These are phyloP conservation scores for Dorcus hopei DNA, from an alignment of 2,888 invertebrate genomes.

Conservation along the genomic window DNA sequence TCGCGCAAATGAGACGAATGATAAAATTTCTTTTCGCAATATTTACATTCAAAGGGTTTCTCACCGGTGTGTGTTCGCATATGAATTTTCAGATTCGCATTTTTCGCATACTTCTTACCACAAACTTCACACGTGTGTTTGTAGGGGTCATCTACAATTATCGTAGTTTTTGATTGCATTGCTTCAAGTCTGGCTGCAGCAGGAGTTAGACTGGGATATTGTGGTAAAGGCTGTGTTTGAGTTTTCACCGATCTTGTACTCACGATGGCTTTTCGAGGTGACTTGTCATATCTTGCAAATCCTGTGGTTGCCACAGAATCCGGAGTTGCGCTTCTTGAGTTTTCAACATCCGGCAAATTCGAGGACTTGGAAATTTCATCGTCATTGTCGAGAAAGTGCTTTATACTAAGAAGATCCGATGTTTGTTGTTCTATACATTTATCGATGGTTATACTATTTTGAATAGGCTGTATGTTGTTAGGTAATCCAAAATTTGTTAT, in stretches of 20 bases:
- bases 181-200: conserved; percentile 23
- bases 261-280: conserved; percentile 17
- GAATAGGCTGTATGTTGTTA: neutral
- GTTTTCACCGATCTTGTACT: conserved; percentile 25
- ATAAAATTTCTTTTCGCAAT: conserved; percentile 45
- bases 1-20: conserved; percentile 45
- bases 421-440: conserved; percentile 32
- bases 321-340: conserved; percentile 34
- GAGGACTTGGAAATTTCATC: conserved; percentile 37
- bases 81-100: conserved; percentile 45
- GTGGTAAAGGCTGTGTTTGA: conserved; percentile 26
- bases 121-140: conserved; percentile 36
- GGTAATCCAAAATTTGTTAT: neutral
- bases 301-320: conserved; percentile 22
- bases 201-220: conserved; percentile 25
- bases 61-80: conserved; percentile 47
- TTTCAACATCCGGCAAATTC: conserved; percentile 27
- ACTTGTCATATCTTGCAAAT: conserved; percentile 21
- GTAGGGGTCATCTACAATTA: conserved; percentile 14
- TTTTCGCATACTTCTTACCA: conserved; percentile 43
- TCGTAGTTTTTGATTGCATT: conserved; percentile 24
- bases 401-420: conserved; percentile 41
- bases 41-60: conserved; percentile 47
- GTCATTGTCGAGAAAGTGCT: conserved; percentile 44
- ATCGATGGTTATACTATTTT: conserved; percentile 27